Percentiles rank a stretch among this genome's conserved stretches.
Conservation (phyloP, 2,888 invertebrate species). For the Sialis lutaria region DNA sequence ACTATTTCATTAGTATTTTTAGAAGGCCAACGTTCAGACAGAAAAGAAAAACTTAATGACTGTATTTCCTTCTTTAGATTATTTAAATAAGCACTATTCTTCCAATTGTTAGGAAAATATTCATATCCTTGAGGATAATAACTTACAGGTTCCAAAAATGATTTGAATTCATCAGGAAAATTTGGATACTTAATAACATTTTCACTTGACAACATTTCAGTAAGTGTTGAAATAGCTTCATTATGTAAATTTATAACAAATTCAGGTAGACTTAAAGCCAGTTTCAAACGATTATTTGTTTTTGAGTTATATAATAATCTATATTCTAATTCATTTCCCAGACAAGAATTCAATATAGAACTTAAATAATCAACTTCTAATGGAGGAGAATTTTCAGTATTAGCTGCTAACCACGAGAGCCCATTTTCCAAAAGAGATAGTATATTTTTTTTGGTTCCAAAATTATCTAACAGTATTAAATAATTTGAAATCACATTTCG, state of each 20-base stretch:
- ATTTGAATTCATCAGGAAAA: slow-evolving; percentile 45
- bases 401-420: slow-evolving; percentile 33
- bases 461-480: slow-evolving; percentile 24
- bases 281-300: slow-evolving; percentile 25
- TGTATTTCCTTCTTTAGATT: too few species aligned
- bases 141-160: too few species aligned
- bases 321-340: slow-evolving; percentile 45
- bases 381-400: slow-evolving; percentile 28
- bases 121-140: too few species aligned
- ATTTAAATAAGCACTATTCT: too few species aligned
- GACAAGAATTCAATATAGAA: slow-evolving; percentile 33
- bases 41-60: too few species aligned
- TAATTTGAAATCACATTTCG: slow-evolving; percentile 17
- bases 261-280: slow-evolving; percentile 33
- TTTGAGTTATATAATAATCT: slow-evolving; percentile 26
- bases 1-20: too few species aligned
- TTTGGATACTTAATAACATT: slow-evolving; percentile 37
- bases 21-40: too few species aligned
- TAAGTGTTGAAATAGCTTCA: slow-evolving; percentile 42
- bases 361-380: slow-evolving; percentile 38
- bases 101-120: too few species aligned
- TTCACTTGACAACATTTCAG: slow-evolving; percentile 37
- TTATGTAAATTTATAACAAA: slow-evolving; percentile 47
- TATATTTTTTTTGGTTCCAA: slow-evolving; percentile 21
- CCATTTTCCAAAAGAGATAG: slow-evolving; percentile 22